Evolutionary conservation across 2,113 vertebrate genomes (phyloP).

Genomic region (Benitochromis conjunctus): DNA sequence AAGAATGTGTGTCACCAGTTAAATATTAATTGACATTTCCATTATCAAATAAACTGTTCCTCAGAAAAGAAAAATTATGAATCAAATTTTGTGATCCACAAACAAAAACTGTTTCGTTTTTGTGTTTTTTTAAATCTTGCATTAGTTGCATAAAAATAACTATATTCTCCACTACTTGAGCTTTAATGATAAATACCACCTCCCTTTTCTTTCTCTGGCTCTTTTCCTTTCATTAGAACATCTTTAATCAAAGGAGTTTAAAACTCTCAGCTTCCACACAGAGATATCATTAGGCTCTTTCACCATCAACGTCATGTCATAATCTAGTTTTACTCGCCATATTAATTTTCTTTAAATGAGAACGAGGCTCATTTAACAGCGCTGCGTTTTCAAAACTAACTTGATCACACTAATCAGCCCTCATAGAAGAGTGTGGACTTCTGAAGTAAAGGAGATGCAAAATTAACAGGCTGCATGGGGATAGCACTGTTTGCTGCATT

Average conservation of each 20-base stretch:
- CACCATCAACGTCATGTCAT: neutral
- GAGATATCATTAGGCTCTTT: neutral
- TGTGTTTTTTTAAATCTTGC: too few species aligned
- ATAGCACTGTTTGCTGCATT: neutral
- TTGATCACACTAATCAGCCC: neutral
- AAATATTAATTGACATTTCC: neutral
- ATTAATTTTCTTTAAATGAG: neutral
- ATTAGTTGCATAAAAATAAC: neutral
- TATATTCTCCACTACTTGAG: neutral
- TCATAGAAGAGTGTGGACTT: neutral
- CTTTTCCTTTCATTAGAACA: too few species aligned
- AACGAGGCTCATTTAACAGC: neutral
- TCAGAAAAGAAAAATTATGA: neutral
- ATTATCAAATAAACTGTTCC: neutral
- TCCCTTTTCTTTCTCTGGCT: too few species aligned
- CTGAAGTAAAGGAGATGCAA: neutral
- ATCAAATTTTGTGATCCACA: neutral
- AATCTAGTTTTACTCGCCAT: neutral
- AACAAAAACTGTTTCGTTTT: neutral
- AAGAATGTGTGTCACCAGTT: neutral
- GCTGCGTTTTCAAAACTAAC: neutral
- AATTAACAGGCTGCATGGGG: neutral
- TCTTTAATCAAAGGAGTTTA: neutral
- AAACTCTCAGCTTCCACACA: neutral
- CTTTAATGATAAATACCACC: neutral